Conservation (phyloP, 2,113 vertebrate species). For the Trachemys scripta region DNA sequence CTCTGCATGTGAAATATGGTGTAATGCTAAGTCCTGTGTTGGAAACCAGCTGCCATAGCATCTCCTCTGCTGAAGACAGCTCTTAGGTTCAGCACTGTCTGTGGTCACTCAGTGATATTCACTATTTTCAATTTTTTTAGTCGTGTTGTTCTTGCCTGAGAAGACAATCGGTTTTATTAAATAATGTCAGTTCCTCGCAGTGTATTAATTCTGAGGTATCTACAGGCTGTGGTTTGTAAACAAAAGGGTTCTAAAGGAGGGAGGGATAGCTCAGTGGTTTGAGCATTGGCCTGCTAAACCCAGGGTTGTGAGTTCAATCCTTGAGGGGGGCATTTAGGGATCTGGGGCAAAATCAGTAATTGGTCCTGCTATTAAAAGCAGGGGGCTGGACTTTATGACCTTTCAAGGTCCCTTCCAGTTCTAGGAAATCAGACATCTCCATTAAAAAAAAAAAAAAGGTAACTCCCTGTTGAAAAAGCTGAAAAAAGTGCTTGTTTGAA, state of each 20-base stretch:
- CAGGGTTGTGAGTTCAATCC: no score
- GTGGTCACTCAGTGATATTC: slow-evolving; percentile 19
- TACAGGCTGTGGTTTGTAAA: not conserved
- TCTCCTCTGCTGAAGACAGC: not conserved
- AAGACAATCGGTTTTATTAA: slow-evolving; percentile 43
- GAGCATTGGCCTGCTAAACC: no score
- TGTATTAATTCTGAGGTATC: not conserved
- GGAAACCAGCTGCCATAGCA: not conserved
- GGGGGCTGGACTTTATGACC: no score
- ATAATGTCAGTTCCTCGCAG: not conserved
- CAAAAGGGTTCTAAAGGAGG: rapidly evolving
- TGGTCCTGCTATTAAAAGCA: no score
- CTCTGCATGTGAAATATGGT: not conserved
- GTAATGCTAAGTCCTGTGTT: rapidly evolving
- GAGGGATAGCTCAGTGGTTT: no score
- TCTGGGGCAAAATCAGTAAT: no score
- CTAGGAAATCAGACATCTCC: no score
- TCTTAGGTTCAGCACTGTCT: not conserved
- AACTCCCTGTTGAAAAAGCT: not conserved
- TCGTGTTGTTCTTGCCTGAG: slow-evolving; percentile 41
- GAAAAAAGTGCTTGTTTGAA: not conserved
- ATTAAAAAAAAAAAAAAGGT: not conserved
- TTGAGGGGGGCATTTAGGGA: no score
- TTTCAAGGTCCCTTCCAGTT: no score
- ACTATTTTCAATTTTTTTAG: slow-evolving; percentile 36